Evolutionary conservation across 1,140 invertebrate species (phyloP), one percentile per base, ranked within the genome.

Genomic region (Portunus trituberculatus): DNA sequence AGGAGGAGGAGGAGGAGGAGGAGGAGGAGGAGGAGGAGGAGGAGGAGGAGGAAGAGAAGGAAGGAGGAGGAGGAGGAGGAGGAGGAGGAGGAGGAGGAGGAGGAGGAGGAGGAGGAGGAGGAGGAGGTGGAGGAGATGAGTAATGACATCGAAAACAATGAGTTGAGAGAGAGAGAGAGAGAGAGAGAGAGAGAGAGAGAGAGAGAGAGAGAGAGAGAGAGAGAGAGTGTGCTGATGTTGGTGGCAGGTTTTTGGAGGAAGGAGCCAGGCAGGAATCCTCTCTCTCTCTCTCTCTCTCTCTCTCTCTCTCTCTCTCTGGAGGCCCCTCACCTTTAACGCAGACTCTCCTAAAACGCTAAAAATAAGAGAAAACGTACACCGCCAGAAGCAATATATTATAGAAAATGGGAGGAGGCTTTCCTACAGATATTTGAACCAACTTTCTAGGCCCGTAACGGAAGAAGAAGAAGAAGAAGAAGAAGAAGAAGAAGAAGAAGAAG

Each of bases 181-280:
- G 91, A 59, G 67, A 82, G 91, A 92, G 91, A 82, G 91, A 82
- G 67, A 95, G 95, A 95, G 95, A 90, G 93, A 82, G 93, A 95
- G 87, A 82, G 93, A 95, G 93, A 95, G 95, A 84, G 82, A 84
- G 89, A 96, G 82, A 92, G 84, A 82, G 93, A 92, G 86, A 29
- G 67, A 82, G 91, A 92, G 91, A 0, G 67, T 0, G 20, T 76
- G 12, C 67, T 76, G 25, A n/a, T 76, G 52, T 20, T 59, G 52
- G 52, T 59, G 52, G 67, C 67, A n/a, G 16, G 67, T 76, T n/a
- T n/a, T n/a, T 76, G 67, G 67, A 76, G 20, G 25, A 20, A 76
- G 20, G 67, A 76, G 25, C 67, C 67, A 76, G 25, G 6, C 52
- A 76, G 67, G 7, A 29, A 48, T 48, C 3, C 25, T 76, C 67